These are phyloP conservation scores for Dasypolia templi DNA, from an alignment of 2,888 invertebrate species.

Conservation along the genomic window DNA sequence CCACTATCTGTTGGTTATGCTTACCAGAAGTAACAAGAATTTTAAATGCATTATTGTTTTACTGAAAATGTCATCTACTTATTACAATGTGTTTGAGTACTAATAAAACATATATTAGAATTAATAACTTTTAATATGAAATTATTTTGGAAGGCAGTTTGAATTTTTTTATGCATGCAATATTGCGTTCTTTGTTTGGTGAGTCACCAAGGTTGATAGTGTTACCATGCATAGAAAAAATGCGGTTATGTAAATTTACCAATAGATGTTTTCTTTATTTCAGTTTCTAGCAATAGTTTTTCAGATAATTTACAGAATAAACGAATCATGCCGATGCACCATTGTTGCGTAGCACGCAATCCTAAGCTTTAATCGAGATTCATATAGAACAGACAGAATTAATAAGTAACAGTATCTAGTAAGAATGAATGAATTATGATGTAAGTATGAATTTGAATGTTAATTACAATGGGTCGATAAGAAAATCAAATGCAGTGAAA, in stretches of 20 bases:
- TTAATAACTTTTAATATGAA: background rate
- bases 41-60: background rate
- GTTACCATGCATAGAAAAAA: background rate
- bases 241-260: background rate
- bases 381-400: too few species aligned
- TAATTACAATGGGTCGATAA: too few species aligned
- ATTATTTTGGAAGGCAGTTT: background rate
- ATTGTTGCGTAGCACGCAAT: background rate
- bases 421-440: too few species aligned
- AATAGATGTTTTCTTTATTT: background rate
- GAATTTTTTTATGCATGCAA: background rate
- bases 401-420: too few species aligned
- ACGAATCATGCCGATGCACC: background rate
- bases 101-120: background rate
- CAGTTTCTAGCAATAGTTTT: background rate
- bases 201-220: background rate
- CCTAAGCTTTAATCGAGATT: background rate
- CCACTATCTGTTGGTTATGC: background rate
- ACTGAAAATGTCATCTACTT: background rate
- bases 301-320: background rate
- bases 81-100: background rate
- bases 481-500: background rate
- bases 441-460: too few species aligned
- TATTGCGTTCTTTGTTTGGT: background rate
- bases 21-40: background rate